Evolutionary conservation across 2,113 vertebrate species (phyloP).

Genomic region (Ariopsis seemanni): DNA sequence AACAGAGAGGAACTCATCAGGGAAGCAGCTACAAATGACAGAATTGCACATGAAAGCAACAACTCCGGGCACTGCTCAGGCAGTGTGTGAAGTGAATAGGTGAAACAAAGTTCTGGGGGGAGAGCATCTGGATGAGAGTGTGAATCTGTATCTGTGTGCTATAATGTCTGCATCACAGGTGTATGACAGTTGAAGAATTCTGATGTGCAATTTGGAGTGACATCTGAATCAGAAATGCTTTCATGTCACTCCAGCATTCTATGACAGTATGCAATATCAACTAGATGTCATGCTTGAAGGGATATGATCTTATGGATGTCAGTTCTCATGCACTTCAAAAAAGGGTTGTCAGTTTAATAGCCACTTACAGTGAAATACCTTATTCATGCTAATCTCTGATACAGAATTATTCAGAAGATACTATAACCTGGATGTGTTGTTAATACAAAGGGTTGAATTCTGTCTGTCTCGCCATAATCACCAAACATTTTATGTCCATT

Average conservation of each 20-base stretch:
- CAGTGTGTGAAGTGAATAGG: slow-evolving; percentile 30
- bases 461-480: background rate
- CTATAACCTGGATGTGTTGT: background rate
- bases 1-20: slow-evolving; percentile 31
- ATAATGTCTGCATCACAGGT: slow-evolving; percentile 34
- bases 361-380: slow-evolving; percentile 17
- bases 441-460: background rate
- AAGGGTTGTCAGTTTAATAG: slow-evolving; percentile 12
- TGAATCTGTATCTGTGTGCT: slow-evolving; percentile 27
- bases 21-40: slow-evolving; percentile 41
- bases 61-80: slow-evolving; percentile 27
- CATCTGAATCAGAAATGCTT: slow-evolving; percentile 27
- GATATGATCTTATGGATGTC: slow-evolving; percentile 34
- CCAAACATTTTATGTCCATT: background rate
- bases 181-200: slow-evolving; percentile 38
- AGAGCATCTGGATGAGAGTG: background rate
- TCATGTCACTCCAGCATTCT: slow-evolving; percentile 6
- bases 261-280: slow-evolving; percentile 37
- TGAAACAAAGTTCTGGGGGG: background rate
- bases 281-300: slow-evolving; percentile 26
- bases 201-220: slow-evolving; percentile 43
- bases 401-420: background rate
- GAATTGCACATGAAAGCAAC: slow-evolving; percentile 43
- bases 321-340: slow-evolving; percentile 21
- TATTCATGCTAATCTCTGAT: background rate